Percentiles rank a stretch among this genome's conserved stretches.
Conservation (phyloP, 2,888 invertebrate species). For the Archips crataeganus region DNA sequence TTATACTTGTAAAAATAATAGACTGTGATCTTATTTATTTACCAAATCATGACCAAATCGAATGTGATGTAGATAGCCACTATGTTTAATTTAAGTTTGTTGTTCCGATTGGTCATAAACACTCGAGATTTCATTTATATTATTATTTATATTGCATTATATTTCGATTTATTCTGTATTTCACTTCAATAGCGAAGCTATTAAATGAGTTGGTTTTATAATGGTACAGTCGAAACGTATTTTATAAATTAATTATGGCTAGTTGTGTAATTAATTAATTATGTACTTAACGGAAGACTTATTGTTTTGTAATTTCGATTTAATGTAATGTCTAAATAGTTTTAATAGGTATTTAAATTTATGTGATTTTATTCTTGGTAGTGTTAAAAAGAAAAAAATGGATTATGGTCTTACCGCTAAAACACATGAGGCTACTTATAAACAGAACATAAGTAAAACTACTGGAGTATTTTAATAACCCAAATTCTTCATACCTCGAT, state of each 20-base stretch:
- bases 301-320: conserved; percentile 2
- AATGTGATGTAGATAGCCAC: conserved; percentile 34
- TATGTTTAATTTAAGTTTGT: conserved; percentile 28
- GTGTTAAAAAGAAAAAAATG: too few relatives aligned
- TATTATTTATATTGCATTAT: background rate
- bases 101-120: conserved; percentile 2
- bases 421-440: too few relatives aligned
- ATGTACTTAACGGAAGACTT: background rate
- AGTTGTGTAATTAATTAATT: background rate
- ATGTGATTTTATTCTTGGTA: too few relatives aligned
- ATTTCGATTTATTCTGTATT: background rate
- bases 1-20: conserved; percentile 12
- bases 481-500: too few relatives aligned
- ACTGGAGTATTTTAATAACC: too few relatives aligned
- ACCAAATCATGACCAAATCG: conserved; percentile 41
- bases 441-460: too few relatives aligned
- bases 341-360: background rate
- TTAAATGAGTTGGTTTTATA: background rate
- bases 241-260: background rate
- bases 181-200: background rate
- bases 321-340: background rate
- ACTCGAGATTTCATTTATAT: background rate
- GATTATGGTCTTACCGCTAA: too few relatives aligned
- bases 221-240: background rate
- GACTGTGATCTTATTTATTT: conserved; percentile 41